These are phyloP conservation scores for Muscina levida DNA, from an alignment of 2,888 invertebrate species.

Conservation along the genomic window DNA sequence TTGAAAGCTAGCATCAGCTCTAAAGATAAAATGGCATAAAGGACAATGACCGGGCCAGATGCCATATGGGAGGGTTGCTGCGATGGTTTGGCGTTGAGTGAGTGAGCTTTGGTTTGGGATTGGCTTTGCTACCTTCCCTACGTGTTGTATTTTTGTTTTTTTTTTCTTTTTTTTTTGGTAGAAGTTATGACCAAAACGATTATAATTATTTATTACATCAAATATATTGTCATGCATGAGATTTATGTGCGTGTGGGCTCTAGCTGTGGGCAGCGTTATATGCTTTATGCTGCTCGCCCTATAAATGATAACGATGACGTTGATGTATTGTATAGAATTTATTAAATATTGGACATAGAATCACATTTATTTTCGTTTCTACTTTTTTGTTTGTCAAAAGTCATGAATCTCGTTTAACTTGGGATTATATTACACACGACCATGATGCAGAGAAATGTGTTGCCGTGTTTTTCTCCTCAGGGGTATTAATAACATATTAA, in stretches of 20 bases:
- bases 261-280: not conserved
- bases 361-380: not conserved
- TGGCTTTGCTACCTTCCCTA: not conserved
- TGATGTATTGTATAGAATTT: conserved; percentile 5
- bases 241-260: not conserved
- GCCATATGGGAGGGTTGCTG: conserved; percentile 11
- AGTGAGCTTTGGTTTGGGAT: not conserved
- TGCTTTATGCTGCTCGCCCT: not conserved
- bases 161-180: no score
- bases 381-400: conserved; percentile 4
- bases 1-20: no score
- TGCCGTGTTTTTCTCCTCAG: no score
- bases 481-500: no score
- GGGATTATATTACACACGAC: not conserved
- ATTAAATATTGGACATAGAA: conserved; percentile 2
- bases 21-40: no score
- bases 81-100: conserved; percentile 10
- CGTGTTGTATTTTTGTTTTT: no score
- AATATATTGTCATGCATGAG: conserved; percentile 16
- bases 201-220: conserved; percentile 44
- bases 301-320: not conserved
- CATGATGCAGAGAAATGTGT: no score
- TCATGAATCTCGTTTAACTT: not conserved
- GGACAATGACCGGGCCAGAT: conserved; percentile 17
- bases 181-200: conserved; percentile 35